Evolutionary conservation across 1,140 invertebrate species (phyloP).

Genomic region (Bombyx mandarina): DNA sequence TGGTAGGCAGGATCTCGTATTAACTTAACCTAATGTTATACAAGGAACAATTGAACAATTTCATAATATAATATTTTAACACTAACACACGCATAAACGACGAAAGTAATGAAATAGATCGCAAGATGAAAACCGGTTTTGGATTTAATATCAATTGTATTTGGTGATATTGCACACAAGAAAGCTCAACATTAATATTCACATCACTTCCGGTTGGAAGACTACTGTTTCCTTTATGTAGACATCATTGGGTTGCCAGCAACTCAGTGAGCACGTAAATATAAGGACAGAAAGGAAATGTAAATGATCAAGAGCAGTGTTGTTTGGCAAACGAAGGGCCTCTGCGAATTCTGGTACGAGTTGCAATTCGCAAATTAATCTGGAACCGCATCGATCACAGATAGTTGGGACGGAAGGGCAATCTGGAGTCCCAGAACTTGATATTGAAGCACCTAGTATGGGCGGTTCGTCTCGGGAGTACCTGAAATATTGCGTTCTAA

Average conservation of each 20-base stretch:
- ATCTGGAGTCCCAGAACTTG: constrained; percentile 22
- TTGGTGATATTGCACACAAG: too few relatives aligned
- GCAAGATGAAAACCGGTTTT: too few relatives aligned
- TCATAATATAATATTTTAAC: too few relatives aligned
- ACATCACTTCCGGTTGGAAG: constrained; percentile 70
- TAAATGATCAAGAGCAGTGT: constrained; percentile 65
- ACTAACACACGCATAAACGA: too few relatives aligned
- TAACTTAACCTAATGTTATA: too few relatives aligned
- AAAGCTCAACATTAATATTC: neutral
- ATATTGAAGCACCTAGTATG: constrained; percentile 76
- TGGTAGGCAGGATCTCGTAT: too few relatives aligned
- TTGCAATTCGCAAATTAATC: constrained; percentile 85
- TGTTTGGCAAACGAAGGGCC: constrained; percentile 73
- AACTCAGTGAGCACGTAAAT: constrained; percentile 86
- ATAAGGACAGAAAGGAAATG: constrained; percentile 88
- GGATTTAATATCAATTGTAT: too few relatives aligned
- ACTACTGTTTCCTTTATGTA: constrained; percentile 80
- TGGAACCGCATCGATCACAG: constrained; percentile 81
- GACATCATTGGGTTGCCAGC: constrained; percentile 81
- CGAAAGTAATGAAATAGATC: too few relatives aligned
- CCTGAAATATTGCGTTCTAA: constrained; percentile 53
- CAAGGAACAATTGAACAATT: too few relatives aligned
- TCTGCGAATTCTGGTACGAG: constrained; percentile 84
- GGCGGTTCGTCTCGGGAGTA: constrained; percentile 79
- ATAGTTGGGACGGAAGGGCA: constrained; percentile 54